Evolutionary conservation across 2,888 invertebrate genomes (phyloP).

Genomic region (Cataglyphis albicans): DNA sequence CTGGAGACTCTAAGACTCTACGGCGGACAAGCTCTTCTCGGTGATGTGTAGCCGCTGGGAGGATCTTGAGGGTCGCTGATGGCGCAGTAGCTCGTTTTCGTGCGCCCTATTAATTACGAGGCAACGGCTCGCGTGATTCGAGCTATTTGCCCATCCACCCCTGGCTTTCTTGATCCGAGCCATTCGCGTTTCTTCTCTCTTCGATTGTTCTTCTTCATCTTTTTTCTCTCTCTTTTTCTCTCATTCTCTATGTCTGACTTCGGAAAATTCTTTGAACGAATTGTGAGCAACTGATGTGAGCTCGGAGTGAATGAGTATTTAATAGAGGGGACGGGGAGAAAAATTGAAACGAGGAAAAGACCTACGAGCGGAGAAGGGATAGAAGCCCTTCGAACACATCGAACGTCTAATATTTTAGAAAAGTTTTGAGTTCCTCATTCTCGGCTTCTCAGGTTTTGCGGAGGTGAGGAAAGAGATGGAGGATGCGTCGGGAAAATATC

Average conservation of each 20-base stretch:
- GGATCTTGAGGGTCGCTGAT: conserved; percentile 63
- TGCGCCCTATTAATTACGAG: conserved; percentile 82
- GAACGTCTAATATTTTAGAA: conserved; percentile 74
- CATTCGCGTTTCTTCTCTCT: conserved; percentile 59
- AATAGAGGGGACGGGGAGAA: not conserved
- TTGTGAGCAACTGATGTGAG: conserved; percentile 52
- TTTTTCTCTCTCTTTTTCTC: conserved; percentile 15
- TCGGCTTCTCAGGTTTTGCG: conserved; percentile 36
- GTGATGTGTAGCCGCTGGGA: conserved; percentile 53
- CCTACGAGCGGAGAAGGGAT: not conserved
- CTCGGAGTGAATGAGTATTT: conserved; percentile 35
- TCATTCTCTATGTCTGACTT: conserved; percentile 29
- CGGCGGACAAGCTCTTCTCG: conserved; percentile 58
- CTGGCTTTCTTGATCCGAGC: conserved; percentile 63
- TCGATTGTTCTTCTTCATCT: conserved; percentile 45
- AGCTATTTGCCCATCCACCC: conserved; percentile 77
- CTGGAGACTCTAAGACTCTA: conserved; percentile 43
- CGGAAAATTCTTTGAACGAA: conserved; percentile 35
- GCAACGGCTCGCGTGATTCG: conserved; percentile 80
- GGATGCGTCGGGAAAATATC: conserved; percentile 75
- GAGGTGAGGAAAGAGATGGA: conserved; percentile 69
- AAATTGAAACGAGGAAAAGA: conserved; percentile 32
- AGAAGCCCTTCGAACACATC: conserved; percentile 60
- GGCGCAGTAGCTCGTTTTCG: conserved; percentile 69
- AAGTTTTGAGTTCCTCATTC: conserved; percentile 69